Evolutionary conservation across 2,113 vertebrate species (phyloP), one percentile per base, ranked within the genome.

Genomic region (Phrynosoma platyrhinos): DNA sequence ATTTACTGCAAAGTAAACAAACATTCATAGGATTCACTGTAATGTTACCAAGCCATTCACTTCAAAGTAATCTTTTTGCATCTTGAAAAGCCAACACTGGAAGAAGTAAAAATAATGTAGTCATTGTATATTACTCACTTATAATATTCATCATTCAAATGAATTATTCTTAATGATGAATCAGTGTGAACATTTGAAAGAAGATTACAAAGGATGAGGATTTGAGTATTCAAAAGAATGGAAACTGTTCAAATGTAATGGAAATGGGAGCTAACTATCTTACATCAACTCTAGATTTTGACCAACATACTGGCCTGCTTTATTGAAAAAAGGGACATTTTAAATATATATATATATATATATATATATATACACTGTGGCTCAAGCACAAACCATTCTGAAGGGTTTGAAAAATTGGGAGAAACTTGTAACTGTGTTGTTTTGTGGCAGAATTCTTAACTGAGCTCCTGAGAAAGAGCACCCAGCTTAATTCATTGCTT

Each of bases 401-500:
- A 0, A 92, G 88, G 88, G 87, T 90, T 82, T 92, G 4, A 3
- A 20, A 47, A n/a, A 14, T 13, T 25, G 16, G 71, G 91, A 89
- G 90, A 93, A 94, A 77, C 13, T 64, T 69, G 83, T 27, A 92
- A 88, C 75, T 85, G 69, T 90, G 92, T 68, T 75, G 80, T 88
- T 93, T 92, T 92, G 87, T 90, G 66, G 47, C 81, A 82, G 53
- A 72, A 90, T 91, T 86, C 82, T 92, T 84, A 80, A 18, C 86
- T 79, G 20, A 47, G 89, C 93, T 94, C 87, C 80, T 89, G 84
- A 83, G 89, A 91, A 93, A 71, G 88, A 86, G 72, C 93, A 92
- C 90, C 90, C 92, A 87, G 77, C 84, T 58, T 92, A 93, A 92
- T 92, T 91, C 93, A 95, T 90, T 94, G 88, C 91, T 89, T 93